Base-by-base conservation (phyloP, 2,797 vertebrate genomes). In the Syngnathus rostellatus region DNA sequence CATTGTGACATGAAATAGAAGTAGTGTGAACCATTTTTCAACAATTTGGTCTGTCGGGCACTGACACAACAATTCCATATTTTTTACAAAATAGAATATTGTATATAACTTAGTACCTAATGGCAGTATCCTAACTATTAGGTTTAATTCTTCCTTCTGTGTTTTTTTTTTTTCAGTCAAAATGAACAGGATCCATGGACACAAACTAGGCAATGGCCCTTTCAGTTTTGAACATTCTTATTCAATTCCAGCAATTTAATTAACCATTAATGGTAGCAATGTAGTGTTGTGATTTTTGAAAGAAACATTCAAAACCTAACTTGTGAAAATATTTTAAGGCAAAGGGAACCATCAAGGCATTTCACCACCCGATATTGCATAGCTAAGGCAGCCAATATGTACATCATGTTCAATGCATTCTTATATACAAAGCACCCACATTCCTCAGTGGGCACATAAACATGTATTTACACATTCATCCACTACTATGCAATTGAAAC, bases 331-430 rank as follows among this genome's bases (percentile, higher is more conserved):
- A 74, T 74, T 83, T 89, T 92, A 92, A 92, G 91, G 91, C 91
- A 90, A 87, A 83, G 86, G 81, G 82, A 90, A 85, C 84, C 73
- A 68, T 91, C 87, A 91, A 91, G 92, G 90, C 92, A 91, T 91
- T 86, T 74, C 75, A 85, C 87, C 74, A 85, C 86, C 55, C 87
- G 76, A 79, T 82, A 82, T 91, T 93, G 90, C 91, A 93, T 92
- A 92, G 91, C 89, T 89, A 90, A 91, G 87, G 88, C 89, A 84
- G 73, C 67, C 67, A 85, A 65, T 87, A 88, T 86, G 72, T 87
- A 89, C 85, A 86, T 80, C 76, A 74, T 70, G 67, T 75, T 72
- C 76, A 77, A 76, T 76, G 73, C 73, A 72, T 74, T 62, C 64
- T 41, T 85, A 84, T 62, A 62, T 80, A 88, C 81, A 86, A 76